Evolutionary conservation across 1,140 invertebrate species (phyloP).

Genomic region (Uloborus diversus): DNA sequence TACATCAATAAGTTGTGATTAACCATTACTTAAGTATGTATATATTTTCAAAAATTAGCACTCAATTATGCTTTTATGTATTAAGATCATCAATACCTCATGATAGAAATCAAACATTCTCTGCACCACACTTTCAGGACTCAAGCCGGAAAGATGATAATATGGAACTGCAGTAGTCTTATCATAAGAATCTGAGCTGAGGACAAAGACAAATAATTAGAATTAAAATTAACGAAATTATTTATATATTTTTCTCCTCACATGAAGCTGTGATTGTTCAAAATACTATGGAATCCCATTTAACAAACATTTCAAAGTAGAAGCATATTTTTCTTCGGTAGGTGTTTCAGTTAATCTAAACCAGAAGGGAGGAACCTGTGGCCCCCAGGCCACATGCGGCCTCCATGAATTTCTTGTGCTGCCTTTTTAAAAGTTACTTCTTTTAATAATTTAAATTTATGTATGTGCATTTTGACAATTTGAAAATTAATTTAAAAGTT

Average conservation of each 20-base stretch:
- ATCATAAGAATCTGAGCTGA: neutral
- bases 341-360: too few relatives aligned
- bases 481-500: neutral
- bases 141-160: conserved; percentile 70
- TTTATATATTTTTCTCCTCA: too few relatives aligned
- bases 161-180: conserved; percentile 69
- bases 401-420: neutral
- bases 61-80: too few relatives aligned
- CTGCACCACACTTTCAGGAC: conserved; percentile 59
- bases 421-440: neutral
- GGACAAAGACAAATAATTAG: neutral
- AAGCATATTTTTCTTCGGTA: too few relatives aligned
- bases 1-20: neutral
- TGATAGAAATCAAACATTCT: conserved; percentile 42
- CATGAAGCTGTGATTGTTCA: too few relatives aligned
- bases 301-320: too few relatives aligned
- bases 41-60: too few relatives aligned
- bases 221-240: neutral
- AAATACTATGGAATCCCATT: too few relatives aligned
- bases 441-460: neutral
- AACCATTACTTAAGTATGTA: too few relatives aligned
- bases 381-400: neutral
- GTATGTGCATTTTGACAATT: neutral
- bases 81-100: conserved; percentile 49
- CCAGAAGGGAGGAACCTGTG: neutral